Conservation (phyloP, 2,113 vertebrate genomes). For the Delphinapterus leucas region DNA sequence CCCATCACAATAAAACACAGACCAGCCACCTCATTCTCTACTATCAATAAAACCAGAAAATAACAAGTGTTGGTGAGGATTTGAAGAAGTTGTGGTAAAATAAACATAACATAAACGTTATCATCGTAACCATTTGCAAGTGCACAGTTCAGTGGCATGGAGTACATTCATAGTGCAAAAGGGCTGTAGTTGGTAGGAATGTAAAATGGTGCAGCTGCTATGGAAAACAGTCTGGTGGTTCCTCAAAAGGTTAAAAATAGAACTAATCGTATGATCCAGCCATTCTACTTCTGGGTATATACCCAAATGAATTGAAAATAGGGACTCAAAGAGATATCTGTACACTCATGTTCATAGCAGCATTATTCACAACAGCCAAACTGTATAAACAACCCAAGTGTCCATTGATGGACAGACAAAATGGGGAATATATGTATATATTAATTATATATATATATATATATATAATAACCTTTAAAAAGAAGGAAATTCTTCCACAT, state of each 20-base stretch:
- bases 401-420: not conserved
- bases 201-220: not conserved
- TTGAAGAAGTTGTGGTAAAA: not conserved
- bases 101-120: too few species aligned
- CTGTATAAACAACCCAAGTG: not conserved
- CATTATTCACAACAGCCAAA: not conserved
- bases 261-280: not conserved
- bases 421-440: fast-evolving
- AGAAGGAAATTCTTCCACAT: not conserved
- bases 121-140: not conserved
- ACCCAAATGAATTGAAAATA: not conserved
- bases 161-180: too few species aligned
- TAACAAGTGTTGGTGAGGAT: not conserved
- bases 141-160: not conserved
- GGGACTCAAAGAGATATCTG: not conserved
- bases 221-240: not conserved
- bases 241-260: not conserved
- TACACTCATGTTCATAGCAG: not conserved
- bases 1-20: not conserved
- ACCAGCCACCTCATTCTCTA: not conserved
- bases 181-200: too few species aligned
- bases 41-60: not conserved
- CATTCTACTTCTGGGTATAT: not conserved
- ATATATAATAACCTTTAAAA: not conserved
- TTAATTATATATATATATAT: fast-evolving